Evolutionary conservation across 2,113 vertebrate species (phyloP), one percentile per base, ranked within the genome.

Genomic region (Etia nguti): DNA sequence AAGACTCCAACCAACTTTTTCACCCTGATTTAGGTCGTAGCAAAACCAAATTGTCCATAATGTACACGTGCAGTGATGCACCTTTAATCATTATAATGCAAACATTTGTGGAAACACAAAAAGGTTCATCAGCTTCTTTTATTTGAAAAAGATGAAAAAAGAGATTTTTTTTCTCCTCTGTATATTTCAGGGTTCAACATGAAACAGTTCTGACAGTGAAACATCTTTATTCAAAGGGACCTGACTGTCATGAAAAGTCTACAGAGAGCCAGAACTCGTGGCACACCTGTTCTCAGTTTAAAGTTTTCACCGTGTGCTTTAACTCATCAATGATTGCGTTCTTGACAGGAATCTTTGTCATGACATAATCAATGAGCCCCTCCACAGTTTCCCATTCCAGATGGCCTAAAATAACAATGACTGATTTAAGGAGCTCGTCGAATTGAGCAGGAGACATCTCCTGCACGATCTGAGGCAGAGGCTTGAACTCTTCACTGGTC

Each of bases 21-120:
- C 41, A 41, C 2, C 38, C 38, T 41, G 10, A 41, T 41, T 10
- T 41, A 10, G 5, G 11, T 43, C 5, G 41, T 12, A 43, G 11
- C 41, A 13, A 43, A 43, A 43, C 4, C 26, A 10, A 55, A 56
- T 24, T 24, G 54, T 56, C 57, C 26, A 31, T 60, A 60, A 60
- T 60, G 13, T 60, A 0, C 3, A 18, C 3, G 15, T 60, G 57
- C 26, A 31, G 15, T 1, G 26, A 26, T 60, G 57, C 26, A 60
- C 57, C 57, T 60, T 60, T 13, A 18, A 0, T 10, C 15, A 60
- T 0, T 10, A 31, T 59, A 59, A 60, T 60, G 15, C 1, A 2
- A 60, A 60, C 26, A 59, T 59, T 59, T 10, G 56, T 59, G 56
- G 57, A 59, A 59, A 31, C 56, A 59, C 57, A 59, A 31, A 31